Base-by-base conservation (phyloP, 2,888 invertebrate genomes). In the Drosophila yooni region DNA sequence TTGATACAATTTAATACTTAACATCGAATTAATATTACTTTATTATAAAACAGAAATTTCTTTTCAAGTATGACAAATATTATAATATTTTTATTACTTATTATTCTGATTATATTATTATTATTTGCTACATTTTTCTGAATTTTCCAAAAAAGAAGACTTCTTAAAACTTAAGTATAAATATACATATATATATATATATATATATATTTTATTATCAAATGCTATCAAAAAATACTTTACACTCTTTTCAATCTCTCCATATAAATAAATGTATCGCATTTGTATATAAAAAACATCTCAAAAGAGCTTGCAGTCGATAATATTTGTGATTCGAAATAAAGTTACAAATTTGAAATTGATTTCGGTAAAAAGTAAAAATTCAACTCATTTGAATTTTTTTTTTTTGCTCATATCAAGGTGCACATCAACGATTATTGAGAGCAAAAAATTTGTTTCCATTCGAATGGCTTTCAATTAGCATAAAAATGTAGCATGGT, bases 391-490 rank as follows among this genome's bases (percentile, higher is more conserved):
- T 21, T 21, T 21, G 21, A 21, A 21, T 21, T 3, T 11, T 3
- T 53, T 52, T 33, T 34, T 15, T n/a, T 7, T n/a, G 5, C 21
- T 34, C 25, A 58, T 69, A 69, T 64, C 64, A 48, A 63, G 40
- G 40, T 43, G 38, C 40, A 29, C 60, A 60, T 70, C 59, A 48
- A 68, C 43, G 58, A 58, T 59, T 62, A 74, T 59, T 68, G 70
- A 54, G 50, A 63, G 50, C 59, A 56, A 34, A 43, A 51, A 88
- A 82, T 88, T 91, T 82, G 74, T 82, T 91, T 82, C 81, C 89
- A 81, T 80, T 70, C 59, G 81, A 91, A 90, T 87, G 81, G 79
- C 89, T 91, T 92, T 92, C 91, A 91, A 92, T 92, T 92, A 91
- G 88, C 92, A 92, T 92, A 91, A 91, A 92, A 91, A 91, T 90